Evolutionary conservation across 2,888 invertebrate genomes (phyloP).

Genomic region (Tenthredo mesomela): DNA sequence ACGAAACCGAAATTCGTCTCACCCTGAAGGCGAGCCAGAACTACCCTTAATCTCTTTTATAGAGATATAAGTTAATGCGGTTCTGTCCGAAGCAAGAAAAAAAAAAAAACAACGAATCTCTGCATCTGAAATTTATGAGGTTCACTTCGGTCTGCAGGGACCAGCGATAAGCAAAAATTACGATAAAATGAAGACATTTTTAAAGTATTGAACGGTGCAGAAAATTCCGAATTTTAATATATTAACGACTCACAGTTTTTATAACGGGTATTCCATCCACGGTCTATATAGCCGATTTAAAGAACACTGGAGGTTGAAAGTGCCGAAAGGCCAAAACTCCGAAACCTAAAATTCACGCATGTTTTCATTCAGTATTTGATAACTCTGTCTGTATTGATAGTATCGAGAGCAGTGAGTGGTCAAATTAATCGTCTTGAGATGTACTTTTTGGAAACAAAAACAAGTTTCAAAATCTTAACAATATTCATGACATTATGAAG

Average conservation of each 20-base stretch:
- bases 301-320: too few species aligned
- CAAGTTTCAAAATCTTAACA: too few species aligned
- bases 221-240: background rate
- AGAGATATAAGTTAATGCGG: background rate
- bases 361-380: too few species aligned
- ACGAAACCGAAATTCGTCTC: background rate
- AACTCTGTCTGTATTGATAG: too few species aligned
- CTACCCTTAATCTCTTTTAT: constrained; percentile 54
- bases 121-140: background rate
- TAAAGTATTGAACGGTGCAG: background rate
- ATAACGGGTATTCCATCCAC: background rate
- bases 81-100: background rate
- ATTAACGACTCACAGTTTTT: background rate
- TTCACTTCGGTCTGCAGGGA: too few species aligned
- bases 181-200: background rate
- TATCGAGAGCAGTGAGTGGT: too few species aligned
- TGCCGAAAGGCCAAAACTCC: too few species aligned
- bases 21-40: background rate
- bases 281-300: background rate
- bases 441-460: too few species aligned
- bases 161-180: background rate
- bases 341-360: too few species aligned
- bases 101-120: background rate
- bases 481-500: too few species aligned
- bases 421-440: too few species aligned